Conservation (phyloP, 2,797 vertebrate genomes). For the Pseudopleuronectes americanus region DNA sequence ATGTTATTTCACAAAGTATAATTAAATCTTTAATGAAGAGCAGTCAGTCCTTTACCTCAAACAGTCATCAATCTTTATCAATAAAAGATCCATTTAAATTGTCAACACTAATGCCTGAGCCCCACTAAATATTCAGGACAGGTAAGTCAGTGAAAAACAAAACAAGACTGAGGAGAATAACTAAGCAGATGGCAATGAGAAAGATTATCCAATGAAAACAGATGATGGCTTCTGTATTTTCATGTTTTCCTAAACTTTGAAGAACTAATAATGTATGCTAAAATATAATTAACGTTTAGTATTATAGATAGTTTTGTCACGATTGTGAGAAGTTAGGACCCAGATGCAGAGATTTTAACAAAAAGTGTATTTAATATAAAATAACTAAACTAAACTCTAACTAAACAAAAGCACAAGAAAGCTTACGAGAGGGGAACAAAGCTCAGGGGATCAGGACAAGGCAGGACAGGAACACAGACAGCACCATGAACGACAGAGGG, state of each 20-base stretch:
- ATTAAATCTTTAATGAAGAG: constrained; percentile 21
- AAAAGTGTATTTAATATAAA: no score
- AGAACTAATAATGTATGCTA: background rate
- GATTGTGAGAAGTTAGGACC: no score
- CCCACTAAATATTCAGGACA: constrained; percentile 50
- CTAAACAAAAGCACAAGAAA: no score
- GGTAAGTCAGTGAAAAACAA: constrained; percentile 33
- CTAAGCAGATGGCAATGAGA: background rate
- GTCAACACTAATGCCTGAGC: constrained; percentile 20
- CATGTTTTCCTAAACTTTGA: background rate
- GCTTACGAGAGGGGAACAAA: no score
- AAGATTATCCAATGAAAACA: background rate
- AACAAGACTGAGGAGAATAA: constrained; percentile 28
- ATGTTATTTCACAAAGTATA: background rate
- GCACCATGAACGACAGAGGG: no score
- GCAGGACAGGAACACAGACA: no score
- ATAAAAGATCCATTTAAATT: constrained; percentile 24
- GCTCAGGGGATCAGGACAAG: no score
- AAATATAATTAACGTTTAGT: no score
- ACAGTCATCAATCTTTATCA: constrained; percentile 21
- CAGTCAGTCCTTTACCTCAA: constrained; percentile 8
- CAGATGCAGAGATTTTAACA: no score
- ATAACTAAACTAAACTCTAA: no score
- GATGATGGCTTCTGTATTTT: background rate
- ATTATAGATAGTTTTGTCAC: background rate